These are phyloP conservation scores for Acronicta leporina DNA, from an alignment of 2,888 invertebrate species.

Conservation along the genomic window DNA sequence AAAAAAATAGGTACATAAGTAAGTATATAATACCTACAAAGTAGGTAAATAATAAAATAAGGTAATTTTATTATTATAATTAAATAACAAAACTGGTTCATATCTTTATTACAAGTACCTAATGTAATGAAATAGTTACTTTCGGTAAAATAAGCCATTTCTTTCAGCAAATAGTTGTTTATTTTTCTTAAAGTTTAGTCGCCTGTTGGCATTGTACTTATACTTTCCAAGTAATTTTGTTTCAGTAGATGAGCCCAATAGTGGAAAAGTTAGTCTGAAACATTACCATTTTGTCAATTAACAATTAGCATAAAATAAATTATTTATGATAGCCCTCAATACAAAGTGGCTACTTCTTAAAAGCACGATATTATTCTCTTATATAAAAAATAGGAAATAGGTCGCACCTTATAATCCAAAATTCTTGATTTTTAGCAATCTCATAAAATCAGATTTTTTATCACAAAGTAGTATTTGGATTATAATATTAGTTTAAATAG, in stretches of 20 bases:
- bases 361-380: too few relatives aligned
- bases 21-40: too few relatives aligned
- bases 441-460: too few relatives aligned
- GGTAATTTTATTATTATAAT: too few relatives aligned
- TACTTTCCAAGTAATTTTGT: constrained; percentile 37
- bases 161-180: constrained; percentile 33
- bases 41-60: too few relatives aligned
- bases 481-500: too few relatives aligned
- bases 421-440: too few relatives aligned
- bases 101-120: too few relatives aligned
- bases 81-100: too few relatives aligned
- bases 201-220: constrained; percentile 56
- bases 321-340: neutral
- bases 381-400: too few relatives aligned
- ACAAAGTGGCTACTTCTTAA: neutral
- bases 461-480: too few relatives aligned
- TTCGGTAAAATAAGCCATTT: constrained; percentile 10
- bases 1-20: neutral
- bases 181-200: constrained; percentile 62
- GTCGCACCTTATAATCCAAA: too few relatives aligned
- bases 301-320: neutral
- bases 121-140: constrained; percentile 19
- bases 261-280: constrained; percentile 62
- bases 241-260: constrained; percentile 7
- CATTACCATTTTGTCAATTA: neutral